Conservation (phyloP, 2,113 vertebrate genomes). For the Alethe castanea region DNA sequence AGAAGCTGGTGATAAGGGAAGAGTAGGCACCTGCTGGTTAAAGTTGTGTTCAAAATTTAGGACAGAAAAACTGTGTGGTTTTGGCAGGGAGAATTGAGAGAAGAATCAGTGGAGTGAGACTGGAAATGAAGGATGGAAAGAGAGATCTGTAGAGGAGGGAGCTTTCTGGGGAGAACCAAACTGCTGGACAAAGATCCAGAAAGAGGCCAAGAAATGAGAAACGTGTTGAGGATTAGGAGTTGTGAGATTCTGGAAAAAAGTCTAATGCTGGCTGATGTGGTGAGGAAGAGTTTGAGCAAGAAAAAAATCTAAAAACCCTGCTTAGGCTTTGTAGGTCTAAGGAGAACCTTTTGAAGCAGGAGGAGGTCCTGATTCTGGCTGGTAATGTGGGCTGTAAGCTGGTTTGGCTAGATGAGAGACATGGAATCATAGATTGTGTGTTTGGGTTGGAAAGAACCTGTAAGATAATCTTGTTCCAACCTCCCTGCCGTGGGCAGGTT, state of each 20-base stretch:
- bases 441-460: neutral
- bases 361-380: neutral
- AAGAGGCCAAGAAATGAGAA: neutral
- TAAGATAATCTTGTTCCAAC: fast-evolving
- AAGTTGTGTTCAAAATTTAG: neutral
- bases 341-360: neutral
- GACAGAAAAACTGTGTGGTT: neutral
- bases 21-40: neutral
- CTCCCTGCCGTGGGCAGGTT: fast-evolving
- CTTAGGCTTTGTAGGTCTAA: neutral
- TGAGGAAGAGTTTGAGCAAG: neutral
- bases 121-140: neutral
- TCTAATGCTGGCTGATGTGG: neutral
- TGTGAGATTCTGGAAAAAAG: neutral
- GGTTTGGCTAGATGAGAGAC: neutral
- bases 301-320: neutral
- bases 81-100: neutral
- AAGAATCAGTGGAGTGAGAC: neutral
- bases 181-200: neutral
- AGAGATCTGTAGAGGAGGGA: neutral
- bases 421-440: fast-evolving
- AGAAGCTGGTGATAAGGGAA: neutral
- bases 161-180: neutral
- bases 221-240: neutral
- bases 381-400: neutral